phyloP scores from a whole-genome alignment of 2,888 invertebrate genomes.

The Cataglyphis altisquamis region DNA sequence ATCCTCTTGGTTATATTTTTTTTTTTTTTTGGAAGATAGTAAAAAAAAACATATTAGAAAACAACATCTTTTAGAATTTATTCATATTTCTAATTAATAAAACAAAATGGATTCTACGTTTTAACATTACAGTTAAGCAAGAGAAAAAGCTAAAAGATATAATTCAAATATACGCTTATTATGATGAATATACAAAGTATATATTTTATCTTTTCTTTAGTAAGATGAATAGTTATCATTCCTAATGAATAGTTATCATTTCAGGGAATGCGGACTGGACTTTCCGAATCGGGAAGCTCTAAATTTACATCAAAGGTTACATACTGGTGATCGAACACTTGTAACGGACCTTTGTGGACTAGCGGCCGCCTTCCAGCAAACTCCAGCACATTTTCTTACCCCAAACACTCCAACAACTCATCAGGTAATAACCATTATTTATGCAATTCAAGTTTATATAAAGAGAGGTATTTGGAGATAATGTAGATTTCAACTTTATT shows the following conservation, averaged over 20 bases:
- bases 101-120: neutral
- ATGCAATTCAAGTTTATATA: neutral
- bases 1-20: neutral
- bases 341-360: constrained; percentile 94
- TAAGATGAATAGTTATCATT: neutral
- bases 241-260: constrained; percentile 30
- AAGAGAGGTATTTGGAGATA: neutral
- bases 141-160: neutral
- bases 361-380: constrained; percentile 91
- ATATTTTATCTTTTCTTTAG: neutral
- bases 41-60: neutral
- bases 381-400: constrained; percentile 89
- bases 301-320: constrained; percentile 92
- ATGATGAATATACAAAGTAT: neutral
- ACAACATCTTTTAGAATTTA: neutral
- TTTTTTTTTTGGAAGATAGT: neutral
- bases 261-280: constrained; percentile 89
- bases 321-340: constrained; percentile 93
- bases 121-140: neutral
- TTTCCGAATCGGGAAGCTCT: constrained; percentile 92
- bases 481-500: neutral
- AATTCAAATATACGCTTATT: neutral
- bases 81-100: neutral
- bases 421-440: constrained; percentile 79
- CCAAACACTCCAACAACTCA: constrained; percentile 84